A percentile compares a stretch with the other conserved stretches of the same genome.
Conservation (phyloP, 2,797 vertebrate species). For the Microctenopoma stevenorrisi region DNA sequence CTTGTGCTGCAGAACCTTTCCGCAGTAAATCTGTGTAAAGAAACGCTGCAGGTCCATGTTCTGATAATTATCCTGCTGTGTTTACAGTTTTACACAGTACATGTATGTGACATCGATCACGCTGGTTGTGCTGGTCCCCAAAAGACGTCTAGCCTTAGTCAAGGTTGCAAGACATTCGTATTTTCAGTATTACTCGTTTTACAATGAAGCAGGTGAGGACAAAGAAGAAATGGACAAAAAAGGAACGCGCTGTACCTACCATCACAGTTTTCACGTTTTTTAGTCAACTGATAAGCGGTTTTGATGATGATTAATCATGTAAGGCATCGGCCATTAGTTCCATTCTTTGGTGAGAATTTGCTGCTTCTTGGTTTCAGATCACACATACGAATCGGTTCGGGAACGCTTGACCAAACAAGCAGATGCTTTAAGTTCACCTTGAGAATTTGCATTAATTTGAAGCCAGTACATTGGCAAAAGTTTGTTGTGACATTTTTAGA, state of each 20-base stretch:
- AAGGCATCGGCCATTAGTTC: not conserved
- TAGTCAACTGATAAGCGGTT: not conserved
- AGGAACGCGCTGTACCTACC: slow-evolving; percentile 2
- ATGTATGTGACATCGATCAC: slow-evolving; percentile 6
- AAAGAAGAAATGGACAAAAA: slow-evolving; percentile 31
- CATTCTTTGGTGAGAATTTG: not conserved
- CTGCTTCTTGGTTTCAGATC: not conserved
- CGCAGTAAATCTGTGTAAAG: slow-evolving; percentile 8
- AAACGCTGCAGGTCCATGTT: slow-evolving; percentile 6
- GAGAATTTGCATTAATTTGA: not conserved
- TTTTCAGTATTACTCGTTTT: slow-evolving; percentile 43
- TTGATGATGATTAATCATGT: not conserved
- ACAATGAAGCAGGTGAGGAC: slow-evolving; percentile 44
- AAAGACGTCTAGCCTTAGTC: slow-evolving; percentile 25
- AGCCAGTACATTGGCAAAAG: too few species aligned
- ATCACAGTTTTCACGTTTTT: slow-evolving; percentile 2
- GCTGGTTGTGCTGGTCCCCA: slow-evolving; percentile 40
- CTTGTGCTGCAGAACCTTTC: slow-evolving; percentile 11
- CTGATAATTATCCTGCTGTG: not conserved
- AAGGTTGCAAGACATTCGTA: slow-evolving; percentile 35
- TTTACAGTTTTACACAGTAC: slow-evolving; percentile 4
- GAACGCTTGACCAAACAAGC: not conserved
- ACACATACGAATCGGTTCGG: not conserved
- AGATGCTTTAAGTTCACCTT: not conserved
- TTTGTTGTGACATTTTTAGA: too few species aligned